Percentiles rank a stretch among this genome's conserved stretches.
Conservation (phyloP, 2,113 vertebrate genomes). For the Delphinus delphis region DNA sequence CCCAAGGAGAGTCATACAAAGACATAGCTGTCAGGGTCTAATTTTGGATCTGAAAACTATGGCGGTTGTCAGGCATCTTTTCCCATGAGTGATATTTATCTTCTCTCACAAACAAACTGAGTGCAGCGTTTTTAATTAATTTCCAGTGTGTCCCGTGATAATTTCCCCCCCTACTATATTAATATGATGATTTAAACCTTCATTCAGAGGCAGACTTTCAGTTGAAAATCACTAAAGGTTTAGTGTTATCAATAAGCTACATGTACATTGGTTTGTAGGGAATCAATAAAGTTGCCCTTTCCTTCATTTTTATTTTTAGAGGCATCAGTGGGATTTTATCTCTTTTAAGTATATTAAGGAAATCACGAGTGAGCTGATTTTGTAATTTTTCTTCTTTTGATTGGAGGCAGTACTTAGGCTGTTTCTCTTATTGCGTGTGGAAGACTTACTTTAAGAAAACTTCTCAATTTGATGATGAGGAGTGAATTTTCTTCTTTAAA, state of each 20-base stretch:
- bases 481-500: conserved; percentile 52
- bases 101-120: conserved; percentile 78
- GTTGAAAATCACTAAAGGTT: conserved; percentile 72
- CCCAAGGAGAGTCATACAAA: conserved; percentile 73
- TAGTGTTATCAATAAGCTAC: conserved; percentile 52
- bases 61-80: conserved; percentile 73
- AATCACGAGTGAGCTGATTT: conserved; percentile 24
- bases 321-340: conserved; percentile 46
- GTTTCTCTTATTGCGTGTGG: conserved; percentile 51
- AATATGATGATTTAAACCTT: conserved; percentile 62
- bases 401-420: conserved; percentile 34
- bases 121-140: conserved; percentile 75
- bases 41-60: conserved; percentile 77
- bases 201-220: conserved; percentile 40
- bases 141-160: conserved; percentile 70
- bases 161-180: conserved; percentile 55
- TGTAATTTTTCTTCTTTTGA: conserved; percentile 58
- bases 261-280: conserved; percentile 37
- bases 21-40: conserved; percentile 77
- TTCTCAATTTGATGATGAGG: conserved; percentile 36
- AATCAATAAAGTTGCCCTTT: conserved; percentile 55
- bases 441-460: conserved; percentile 24
- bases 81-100: conserved; percentile 77
- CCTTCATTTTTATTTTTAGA: conserved; percentile 59
- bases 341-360: conserved; percentile 58